Conservation (phyloP, 1,140 invertebrate species). For the Danaus melanippus region DNA sequence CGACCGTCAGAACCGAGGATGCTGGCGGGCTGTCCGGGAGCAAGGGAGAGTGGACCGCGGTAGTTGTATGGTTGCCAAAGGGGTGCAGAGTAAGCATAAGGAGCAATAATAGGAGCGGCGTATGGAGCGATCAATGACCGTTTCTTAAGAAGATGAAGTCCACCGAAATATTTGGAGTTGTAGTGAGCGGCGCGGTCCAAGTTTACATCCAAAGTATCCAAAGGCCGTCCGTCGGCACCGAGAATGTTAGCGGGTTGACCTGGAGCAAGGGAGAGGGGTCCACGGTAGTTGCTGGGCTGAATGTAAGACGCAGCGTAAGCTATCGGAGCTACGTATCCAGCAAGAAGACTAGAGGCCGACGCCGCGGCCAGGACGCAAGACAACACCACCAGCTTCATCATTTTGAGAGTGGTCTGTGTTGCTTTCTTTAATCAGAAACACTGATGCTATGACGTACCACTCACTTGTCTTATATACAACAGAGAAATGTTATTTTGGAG, state of each 20-base stretch:
- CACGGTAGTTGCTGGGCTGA: slow-evolving; percentile 38
- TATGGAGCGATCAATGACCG: slow-evolving; percentile 34
- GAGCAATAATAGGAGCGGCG: slow-evolving; percentile 19
- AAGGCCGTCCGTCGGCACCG: slow-evolving; percentile 42
- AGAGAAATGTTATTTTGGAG: slow-evolving; percentile 24
- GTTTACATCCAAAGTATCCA: slow-evolving; percentile 60
- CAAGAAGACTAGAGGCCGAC: slow-evolving; percentile 39
- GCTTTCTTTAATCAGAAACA: slow-evolving; percentile 34
- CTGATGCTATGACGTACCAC: slow-evolving; percentile 33
- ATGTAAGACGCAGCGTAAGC: slow-evolving; percentile 21
- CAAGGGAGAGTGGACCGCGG: slow-evolving; percentile 49
- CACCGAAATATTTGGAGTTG: slow-evolving; percentile 42
- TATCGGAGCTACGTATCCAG: slow-evolving; percentile 20
- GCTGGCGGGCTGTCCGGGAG: slow-evolving; percentile 54
- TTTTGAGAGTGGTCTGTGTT: slow-evolving; percentile 63
- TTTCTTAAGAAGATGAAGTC: slow-evolving; percentile 32
- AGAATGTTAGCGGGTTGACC: slow-evolving; percentile 49
- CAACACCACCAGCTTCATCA: slow-evolving; percentile 74
- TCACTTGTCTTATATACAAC: slow-evolving; percentile 38
- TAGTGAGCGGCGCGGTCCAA: slow-evolving; percentile 60
- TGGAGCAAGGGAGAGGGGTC: slow-evolving; percentile 45
- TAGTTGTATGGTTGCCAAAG: slow-evolving; percentile 40
- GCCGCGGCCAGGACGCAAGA: slow-evolving; percentile 66
- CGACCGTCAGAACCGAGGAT: slow-evolving; percentile 45
- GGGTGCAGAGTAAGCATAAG: slow-evolving; percentile 28